Evolutionary conservation across 2,113 vertebrate species (phyloP), one percentile per base, ranked within the genome.

Genomic region (Melierax canorus): DNA sequence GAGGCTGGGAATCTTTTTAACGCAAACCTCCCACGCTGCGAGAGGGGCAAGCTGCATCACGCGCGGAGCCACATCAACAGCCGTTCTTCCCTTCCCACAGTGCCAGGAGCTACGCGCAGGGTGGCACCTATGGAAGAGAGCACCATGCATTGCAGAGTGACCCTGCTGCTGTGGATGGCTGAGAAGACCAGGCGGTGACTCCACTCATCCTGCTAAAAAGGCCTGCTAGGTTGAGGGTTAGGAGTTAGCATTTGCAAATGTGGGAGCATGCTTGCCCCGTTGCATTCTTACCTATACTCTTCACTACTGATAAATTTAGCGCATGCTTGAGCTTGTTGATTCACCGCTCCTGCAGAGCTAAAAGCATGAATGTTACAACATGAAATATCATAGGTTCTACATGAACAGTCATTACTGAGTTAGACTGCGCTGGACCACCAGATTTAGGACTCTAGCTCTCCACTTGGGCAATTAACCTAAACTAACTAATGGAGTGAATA

Each of bases 101-200:
- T 2, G 46, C 76, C 83, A 68, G 56, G 38, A 89, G 68, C 73
- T 24, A n/a, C 0, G 0, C 1, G 4, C 2, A 4, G 64, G 24
- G 19, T n/a, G 45, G 63, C n/a, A 77, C n/a, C 53, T 36, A 9
- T 9, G 41, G n/a, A 77, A 62, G 11, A 34, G 15, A 48, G 11
- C 15, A 32, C 46, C 71, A 14, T 1, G 1, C 46, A 3, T 0
- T 6, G 15, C 50, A 43, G 53, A 62, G 73, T 16, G 75, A 67
- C 66, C 45, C 59, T 34, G 18, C 59, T 78, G 81, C 62, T 45
- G 34, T 11, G 27, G 23, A 27, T 11, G 58, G 46, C 30, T 39
- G 74, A 82, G 71, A 59, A 63, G 20, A 62, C 11, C 62, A 75
- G 26, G 26, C 0, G 2, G 29, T 58, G 48, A 66, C 41, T 39